Base-by-base conservation (phyloP, 2,113 vertebrate species). In the Albula goreensis region DNA sequence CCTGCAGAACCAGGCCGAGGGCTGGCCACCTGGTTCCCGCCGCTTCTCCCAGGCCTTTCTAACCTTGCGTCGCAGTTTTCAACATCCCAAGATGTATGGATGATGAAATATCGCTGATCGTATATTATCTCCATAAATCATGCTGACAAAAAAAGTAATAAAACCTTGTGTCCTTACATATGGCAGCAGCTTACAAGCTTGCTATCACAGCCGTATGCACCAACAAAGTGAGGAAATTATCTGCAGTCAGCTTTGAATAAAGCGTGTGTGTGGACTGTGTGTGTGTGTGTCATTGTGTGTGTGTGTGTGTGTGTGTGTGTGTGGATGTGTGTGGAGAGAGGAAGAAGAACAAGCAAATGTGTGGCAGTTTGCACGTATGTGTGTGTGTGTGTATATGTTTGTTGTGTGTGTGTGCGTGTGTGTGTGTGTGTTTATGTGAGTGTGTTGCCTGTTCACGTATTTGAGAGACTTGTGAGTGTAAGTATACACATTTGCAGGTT, bases 71-170 rank as follows among this genome's bases (percentile, higher is more conserved):
- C 80, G 70, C 85, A 63, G 81, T 84, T 78, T 88, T 89, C 87
- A 81, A 88, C 90, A 90, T 91, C 89, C 90, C 88, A 88, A 91
- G 89, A 89, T 90, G 89, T 89, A 89, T 81, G 19, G 92, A 93
- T 93, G 90, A 92, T 95, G 94, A 97, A 98, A 96, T 96, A 97
- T 94, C 93, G 95, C 96, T 96, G 96, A 95, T 96, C 88, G 52
- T 96, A 95, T 89, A 94, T 96, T 95, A 97, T 93, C 92, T 94
- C 93, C 94, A 97, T 97, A 97, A 98, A 98, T 98, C 97, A 97
- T 95, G 85, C 91, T 91, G 92, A 96, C 95, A 96, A 93, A 94
- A 89, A 90, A 94, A 93, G 89, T 90, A 92, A 93, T 94, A 96
- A 96, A 97, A 91, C 92, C 93, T 90, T 88, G 94, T 95, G 94